Percentiles rank a stretch among this genome's conserved stretches.
Evolutionary conservation across 2,888 invertebrate genomes (phyloP).

Genomic region (Noctua fimbriata): DNA sequence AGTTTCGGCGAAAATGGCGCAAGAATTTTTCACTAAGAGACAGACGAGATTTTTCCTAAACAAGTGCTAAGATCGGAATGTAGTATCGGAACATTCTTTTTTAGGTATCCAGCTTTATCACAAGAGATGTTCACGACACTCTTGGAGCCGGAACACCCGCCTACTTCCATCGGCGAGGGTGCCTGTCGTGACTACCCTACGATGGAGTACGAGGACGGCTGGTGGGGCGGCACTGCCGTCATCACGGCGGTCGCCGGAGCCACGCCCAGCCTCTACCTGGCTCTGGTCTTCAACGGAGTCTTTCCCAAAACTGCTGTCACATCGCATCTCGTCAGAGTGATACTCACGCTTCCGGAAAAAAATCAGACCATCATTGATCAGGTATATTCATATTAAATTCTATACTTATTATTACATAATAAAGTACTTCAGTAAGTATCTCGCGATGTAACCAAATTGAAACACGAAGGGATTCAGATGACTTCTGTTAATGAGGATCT

Average conservation of each 20-base stretch:
- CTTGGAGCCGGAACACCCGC: slow-evolving; percentile 92
- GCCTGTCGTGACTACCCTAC: slow-evolving; percentile 89
- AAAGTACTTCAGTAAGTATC: background rate
- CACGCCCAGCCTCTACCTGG: slow-evolving; percentile 95
- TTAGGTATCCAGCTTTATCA: slow-evolving; percentile 92
- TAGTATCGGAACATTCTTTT: slow-evolving; percentile 44
- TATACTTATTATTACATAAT: background rate
- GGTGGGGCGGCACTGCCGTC: slow-evolving; percentile 97
- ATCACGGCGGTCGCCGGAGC: slow-evolving; percentile 95
- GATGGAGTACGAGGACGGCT: slow-evolving; percentile 90
- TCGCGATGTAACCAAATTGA: background rate
- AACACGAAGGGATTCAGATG: slow-evolving; percentile 3
- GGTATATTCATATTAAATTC: slow-evolving; percentile 80
- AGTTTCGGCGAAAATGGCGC: slow-evolving; percentile 7
- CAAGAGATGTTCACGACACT: slow-evolving; percentile 96
- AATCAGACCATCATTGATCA: slow-evolving; percentile 94
- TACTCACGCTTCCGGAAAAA: slow-evolving; percentile 93
- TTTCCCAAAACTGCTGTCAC: slow-evolving; percentile 91
- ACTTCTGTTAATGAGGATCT: slow-evolving; percentile 23
- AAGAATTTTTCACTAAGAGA: background rate
- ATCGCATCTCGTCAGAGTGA: slow-evolving; percentile 93
- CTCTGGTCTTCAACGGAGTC: slow-evolving; percentile 95
- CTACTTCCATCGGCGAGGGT: slow-evolving; percentile 91
- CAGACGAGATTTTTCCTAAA: slow-evolving; percentile 2
- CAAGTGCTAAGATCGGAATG: background rate